Conservation (phyloP, 2,797 vertebrate genomes). For the Notolabrus celidotus region DNA sequence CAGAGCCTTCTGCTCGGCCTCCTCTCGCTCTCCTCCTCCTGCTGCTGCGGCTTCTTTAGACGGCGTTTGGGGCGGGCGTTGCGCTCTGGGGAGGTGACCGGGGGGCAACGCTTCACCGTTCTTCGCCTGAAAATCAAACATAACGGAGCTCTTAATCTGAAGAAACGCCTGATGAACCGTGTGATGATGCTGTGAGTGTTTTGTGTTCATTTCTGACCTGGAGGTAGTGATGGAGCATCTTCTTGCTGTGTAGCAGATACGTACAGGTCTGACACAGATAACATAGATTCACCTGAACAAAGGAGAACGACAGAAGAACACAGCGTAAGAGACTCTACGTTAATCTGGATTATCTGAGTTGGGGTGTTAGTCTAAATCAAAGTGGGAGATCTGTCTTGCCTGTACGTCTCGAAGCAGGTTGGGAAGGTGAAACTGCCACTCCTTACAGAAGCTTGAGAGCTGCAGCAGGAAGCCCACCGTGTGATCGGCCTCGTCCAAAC, state of each 20-base stretch:
- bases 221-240: slow-evolving; percentile 98
- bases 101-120: slow-evolving; percentile 91
- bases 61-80: slow-evolving; percentile 82
- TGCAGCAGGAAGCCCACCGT: slow-evolving; percentile 98
- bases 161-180: too few relatives aligned
- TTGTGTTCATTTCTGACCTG: slow-evolving; percentile 85
- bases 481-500: slow-evolving; percentile 97
- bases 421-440: slow-evolving; percentile 98
- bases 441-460: slow-evolving; percentile 95
- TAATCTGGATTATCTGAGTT: not conserved
- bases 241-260: slow-evolving; percentile 96
- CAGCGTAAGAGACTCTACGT: not conserved
- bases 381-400: slow-evolving; percentile 71
- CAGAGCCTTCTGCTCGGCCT: slow-evolving; percentile 91
- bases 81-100: slow-evolving; percentile 83
- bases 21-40: slow-evolving; percentile 86
- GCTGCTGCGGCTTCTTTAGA: slow-evolving; percentile 82
- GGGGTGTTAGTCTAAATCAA: not conserved
- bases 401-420: slow-evolving; percentile 94
- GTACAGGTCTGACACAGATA: slow-evolving; percentile 98
- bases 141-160: too few relatives aligned
- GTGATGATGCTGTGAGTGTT: not conserved
- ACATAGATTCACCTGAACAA: slow-evolving; percentile 92
- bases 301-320: not conserved
- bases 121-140: slow-evolving; percentile 84